Conservation (phyloP, 2,888 invertebrate species). For the Acrocera orbiculus region DNA sequence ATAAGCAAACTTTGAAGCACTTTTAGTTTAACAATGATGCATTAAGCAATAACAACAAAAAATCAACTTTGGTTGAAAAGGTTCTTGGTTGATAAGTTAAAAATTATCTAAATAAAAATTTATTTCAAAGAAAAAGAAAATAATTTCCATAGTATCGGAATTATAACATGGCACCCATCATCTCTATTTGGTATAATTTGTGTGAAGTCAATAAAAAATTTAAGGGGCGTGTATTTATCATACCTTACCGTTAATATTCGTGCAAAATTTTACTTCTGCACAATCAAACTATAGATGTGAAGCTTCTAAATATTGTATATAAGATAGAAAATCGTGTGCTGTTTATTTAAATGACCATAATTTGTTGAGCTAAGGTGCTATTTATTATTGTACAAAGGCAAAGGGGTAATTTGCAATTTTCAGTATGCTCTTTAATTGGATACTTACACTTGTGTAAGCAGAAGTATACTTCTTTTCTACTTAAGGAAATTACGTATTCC, state of each 20-base stretch:
- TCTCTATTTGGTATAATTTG: slow-evolving; percentile 14
- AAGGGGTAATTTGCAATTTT: slow-evolving; percentile 8
- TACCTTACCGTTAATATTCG: slow-evolving; percentile 14
- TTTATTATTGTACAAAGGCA: slow-evolving; percentile 18
- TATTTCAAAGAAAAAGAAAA: too few relatives aligned
- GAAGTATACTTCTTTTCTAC: too few relatives aligned
- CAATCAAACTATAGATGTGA: too few relatives aligned
- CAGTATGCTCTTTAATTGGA: slow-evolving; percentile 10
- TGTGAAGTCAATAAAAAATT: slow-evolving; percentile 17
- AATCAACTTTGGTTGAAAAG: too few relatives aligned
- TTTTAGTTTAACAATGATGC: too few relatives aligned
- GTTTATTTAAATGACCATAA: slow-evolving; percentile 31
- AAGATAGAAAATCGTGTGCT: slow-evolving; percentile 27
- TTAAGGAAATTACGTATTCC: too few relatives aligned
- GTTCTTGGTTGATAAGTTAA: too few relatives aligned
- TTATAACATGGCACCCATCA: slow-evolving; percentile 2
- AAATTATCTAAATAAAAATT: too few relatives aligned
- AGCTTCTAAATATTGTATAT: slow-evolving; percentile 2
- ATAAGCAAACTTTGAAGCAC: too few relatives aligned
- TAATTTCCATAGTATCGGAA: too few relatives aligned
- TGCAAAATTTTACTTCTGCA: background rate
- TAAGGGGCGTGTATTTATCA: slow-evolving; percentile 26
- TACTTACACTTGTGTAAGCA: too few relatives aligned
- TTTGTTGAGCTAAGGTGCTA: slow-evolving; percentile 20
- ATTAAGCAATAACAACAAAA: too few relatives aligned